phyloP scores from a whole-genome alignment of 1,140 invertebrate genomes.

The Zaprionus africanus region DNA sequence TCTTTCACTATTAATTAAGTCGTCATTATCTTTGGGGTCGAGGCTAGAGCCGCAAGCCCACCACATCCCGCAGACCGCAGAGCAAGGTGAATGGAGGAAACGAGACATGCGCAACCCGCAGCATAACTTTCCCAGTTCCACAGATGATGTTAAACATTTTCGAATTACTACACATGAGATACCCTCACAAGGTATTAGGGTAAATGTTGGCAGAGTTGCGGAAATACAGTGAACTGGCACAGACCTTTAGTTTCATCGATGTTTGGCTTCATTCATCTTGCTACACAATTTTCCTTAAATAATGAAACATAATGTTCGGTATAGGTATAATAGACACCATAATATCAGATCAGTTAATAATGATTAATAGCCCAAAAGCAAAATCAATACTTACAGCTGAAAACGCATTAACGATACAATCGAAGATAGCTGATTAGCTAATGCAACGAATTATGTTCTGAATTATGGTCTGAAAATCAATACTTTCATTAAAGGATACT shows the following conservation, averaged over 20 bases:
- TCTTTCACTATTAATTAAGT: constrained; percentile 38
- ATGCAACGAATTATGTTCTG: not conserved
- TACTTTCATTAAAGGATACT: not conserved
- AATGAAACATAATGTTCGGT: not conserved
- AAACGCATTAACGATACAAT: not conserved
- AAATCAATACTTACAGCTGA: not conserved
- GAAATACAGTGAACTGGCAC: not conserved
- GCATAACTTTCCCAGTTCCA: constrained; percentile 12
- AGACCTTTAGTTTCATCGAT: not conserved
- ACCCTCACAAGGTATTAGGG: not conserved
- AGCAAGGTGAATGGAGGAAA: constrained; percentile 29
- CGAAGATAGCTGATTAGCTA: not conserved
- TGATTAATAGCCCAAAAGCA: not conserved
- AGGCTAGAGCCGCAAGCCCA: constrained; percentile 14
- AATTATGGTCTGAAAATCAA: not conserved
- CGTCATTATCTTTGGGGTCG: constrained; percentile 45
- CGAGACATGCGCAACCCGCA: constrained; percentile 9
- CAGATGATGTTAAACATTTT: not conserved
- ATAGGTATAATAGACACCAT: not conserved
- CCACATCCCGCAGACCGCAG: not conserved
- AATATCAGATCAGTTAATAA: not conserved
- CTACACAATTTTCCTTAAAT: not conserved
- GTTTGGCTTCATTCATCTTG: not conserved
- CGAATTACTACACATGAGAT: not conserved
- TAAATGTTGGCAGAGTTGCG: not conserved